A percentile compares a stretch with the other conserved stretches of the same genome.
phyloP scores from a whole-genome alignment of 1,140 invertebrate species.

The Cataglyphis hispanica region DNA sequence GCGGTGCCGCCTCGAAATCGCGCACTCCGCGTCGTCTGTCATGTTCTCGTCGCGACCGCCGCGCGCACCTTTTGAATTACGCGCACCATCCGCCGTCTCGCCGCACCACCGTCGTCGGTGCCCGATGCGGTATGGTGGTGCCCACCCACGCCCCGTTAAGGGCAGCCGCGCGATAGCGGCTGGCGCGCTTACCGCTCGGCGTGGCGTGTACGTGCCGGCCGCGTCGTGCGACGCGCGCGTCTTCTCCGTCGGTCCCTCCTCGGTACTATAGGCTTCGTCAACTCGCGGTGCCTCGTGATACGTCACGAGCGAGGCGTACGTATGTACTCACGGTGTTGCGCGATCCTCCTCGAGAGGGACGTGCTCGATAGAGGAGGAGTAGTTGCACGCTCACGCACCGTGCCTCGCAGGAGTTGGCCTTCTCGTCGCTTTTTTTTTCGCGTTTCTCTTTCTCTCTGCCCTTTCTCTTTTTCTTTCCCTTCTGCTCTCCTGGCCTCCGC shows the following conservation, averaged over 20 bases:
- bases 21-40: constrained; percentile 53
- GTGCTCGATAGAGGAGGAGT: not conserved
- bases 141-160: constrained; percentile 71
- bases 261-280: constrained; percentile 40
- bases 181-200: constrained; percentile 48
- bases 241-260: constrained; percentile 3
- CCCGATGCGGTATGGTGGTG: constrained; percentile 5
- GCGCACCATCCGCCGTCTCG: constrained; percentile 46
- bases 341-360: constrained; percentile 7
- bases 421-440: not conserved
- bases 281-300: constrained; percentile 52
- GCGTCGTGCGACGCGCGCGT: not conserved
- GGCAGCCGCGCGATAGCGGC: constrained; percentile 46
- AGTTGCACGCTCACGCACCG: constrained; percentile 18
- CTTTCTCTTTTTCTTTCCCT: constrained; percentile 20
- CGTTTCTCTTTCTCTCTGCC: constrained; percentile 21
- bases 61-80: constrained; percentile 63
- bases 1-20: constrained; percentile 43
- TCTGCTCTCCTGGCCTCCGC: constrained; percentile 31
- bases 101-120: constrained; percentile 56
- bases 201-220: constrained; percentile 53
- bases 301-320: constrained; percentile 4
- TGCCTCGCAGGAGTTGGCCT: constrained; percentile 1
- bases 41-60: constrained; percentile 51
- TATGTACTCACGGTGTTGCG: constrained; percentile 38